phyloP scores from a whole-genome alignment of 2,113 vertebrate genomes.

The Triplophysa siluroides region DNA sequence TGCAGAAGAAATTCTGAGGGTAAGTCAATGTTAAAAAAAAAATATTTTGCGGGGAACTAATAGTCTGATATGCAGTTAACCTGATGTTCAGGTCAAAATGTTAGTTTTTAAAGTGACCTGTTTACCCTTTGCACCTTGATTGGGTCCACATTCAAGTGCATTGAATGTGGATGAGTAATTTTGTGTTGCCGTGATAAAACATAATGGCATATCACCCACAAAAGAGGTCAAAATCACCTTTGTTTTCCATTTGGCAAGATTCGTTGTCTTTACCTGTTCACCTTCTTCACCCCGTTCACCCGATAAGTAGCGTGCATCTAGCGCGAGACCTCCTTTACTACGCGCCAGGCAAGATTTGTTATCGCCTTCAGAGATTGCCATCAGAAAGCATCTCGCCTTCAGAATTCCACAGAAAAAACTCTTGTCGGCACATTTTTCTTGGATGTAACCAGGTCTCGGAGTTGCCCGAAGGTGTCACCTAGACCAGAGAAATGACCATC shows the following conservation, averaged over 20 bases:
- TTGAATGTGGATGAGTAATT: background rate
- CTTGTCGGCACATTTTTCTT: conserved; percentile 15
- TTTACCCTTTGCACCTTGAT: background rate
- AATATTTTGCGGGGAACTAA: background rate
- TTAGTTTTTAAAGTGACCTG: too few species aligned
- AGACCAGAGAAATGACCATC: conserved; percentile 30
- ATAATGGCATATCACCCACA: background rate
- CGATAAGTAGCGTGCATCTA: background rate
- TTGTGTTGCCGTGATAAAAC: too few species aligned
- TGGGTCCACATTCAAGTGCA: background rate
- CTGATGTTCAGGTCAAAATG: background rate
- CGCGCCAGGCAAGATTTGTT: conserved; percentile 4
- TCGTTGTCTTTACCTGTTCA: conserved; percentile 1
- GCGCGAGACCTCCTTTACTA: background rate
- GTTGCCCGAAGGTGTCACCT: conserved; percentile 15
- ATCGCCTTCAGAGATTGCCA: background rate
- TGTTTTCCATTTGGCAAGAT: background rate
- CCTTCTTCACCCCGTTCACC: conserved; percentile 14
- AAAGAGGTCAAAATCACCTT: background rate
- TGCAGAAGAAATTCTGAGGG: too few species aligned
- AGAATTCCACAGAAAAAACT: conserved; percentile 8
- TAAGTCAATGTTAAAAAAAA: too few species aligned
- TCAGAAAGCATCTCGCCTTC: background rate
- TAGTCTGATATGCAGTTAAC: background rate
- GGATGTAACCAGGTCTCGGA: background rate